These are phyloP conservation scores for Drosophila pseudoananassae DNA, from an alignment of 1,140 invertebrate species.

Conservation along the genomic window DNA sequence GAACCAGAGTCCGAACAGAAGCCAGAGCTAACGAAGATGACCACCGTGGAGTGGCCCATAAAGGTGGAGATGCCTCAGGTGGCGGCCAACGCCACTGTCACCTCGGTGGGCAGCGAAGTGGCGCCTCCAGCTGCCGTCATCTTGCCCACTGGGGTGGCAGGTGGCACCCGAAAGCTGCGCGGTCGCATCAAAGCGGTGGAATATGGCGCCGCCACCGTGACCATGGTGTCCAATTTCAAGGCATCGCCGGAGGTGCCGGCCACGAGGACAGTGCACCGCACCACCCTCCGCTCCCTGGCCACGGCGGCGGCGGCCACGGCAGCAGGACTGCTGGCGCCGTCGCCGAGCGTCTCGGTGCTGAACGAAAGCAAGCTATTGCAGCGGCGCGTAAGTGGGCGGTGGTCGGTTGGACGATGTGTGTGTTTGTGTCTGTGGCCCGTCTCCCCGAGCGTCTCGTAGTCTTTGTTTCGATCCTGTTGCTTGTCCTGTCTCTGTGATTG, in stretches of 20 bases:
- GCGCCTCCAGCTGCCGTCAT: background rate
- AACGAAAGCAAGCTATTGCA: constrained; percentile 91
- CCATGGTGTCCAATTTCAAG: constrained; percentile 51
- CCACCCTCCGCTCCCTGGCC: constrained; percentile 62
- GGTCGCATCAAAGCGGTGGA: constrained; percentile 56
- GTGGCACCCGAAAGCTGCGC: constrained; percentile 28
- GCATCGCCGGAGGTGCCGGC: constrained; percentile 49
- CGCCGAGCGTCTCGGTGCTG: constrained; percentile 84
- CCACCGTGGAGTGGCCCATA: background rate
- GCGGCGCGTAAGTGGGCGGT: constrained; percentile 90
- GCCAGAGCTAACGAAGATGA: background rate
- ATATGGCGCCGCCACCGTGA: constrained; percentile 59
- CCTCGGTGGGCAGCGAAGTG: too few relatives aligned
- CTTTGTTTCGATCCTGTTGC: background rate
- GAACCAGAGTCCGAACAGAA: background rate
- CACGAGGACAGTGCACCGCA: constrained; percentile 65
- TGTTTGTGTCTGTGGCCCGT: background rate
- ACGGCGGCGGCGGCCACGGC: constrained; percentile 64
- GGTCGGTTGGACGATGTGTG: background rate
- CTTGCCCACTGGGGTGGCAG: background rate
- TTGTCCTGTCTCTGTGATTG: constrained; percentile 40
- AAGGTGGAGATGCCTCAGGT: background rate
- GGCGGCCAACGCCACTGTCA: background rate
- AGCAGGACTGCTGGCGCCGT: constrained; percentile 55
- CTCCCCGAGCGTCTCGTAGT: too few relatives aligned